Conservation (phyloP, 2,797 vertebrate genomes). For the Octomys mimax region DNA sequence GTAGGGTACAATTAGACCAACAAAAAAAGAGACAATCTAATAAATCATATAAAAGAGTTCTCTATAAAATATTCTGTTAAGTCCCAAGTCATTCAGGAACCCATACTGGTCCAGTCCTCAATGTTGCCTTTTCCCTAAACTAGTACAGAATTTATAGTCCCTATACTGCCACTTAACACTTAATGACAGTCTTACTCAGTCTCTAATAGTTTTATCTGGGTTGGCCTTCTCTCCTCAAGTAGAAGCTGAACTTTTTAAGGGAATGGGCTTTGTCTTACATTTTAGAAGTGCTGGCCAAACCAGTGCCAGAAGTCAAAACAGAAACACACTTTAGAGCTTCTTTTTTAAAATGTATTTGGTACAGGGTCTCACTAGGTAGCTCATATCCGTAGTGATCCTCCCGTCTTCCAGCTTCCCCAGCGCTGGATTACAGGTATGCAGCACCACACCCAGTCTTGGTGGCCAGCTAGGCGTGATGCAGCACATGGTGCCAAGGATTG, state of each 20-base stretch:
- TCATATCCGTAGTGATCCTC: no score
- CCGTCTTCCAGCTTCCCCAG: no score
- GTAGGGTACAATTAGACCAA: not conserved
- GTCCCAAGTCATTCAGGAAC: constrained; percentile 11
- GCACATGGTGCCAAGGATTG: no score
- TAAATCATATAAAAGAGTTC: constrained; percentile 44
- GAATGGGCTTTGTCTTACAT: not conserved
- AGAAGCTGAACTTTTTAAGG: constrained; percentile 1
- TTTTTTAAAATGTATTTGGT: no score
- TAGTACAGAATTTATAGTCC: not conserved
- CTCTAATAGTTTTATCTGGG: constrained; percentile 40
- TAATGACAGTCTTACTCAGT: constrained; percentile 4
- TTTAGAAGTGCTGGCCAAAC: not conserved
- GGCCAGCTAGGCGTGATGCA: no score
- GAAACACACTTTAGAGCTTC: not conserved
- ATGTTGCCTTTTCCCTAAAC: not conserved
- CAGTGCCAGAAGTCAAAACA: not conserved
- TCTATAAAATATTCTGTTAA: constrained; percentile 47
- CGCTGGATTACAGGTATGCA: no score
- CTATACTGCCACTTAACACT: constrained; percentile 44
- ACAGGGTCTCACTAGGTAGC: no score
- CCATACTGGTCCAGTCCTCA: not conserved
- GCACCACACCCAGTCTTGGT: no score
- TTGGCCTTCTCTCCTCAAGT: constrained; percentile 50
- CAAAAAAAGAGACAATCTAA: constrained; percentile 49